Evolutionary conservation across 2,113 vertebrate species (phyloP), one percentile per base, ranked within the genome.

Genomic region (Trematocara marginatum): DNA sequence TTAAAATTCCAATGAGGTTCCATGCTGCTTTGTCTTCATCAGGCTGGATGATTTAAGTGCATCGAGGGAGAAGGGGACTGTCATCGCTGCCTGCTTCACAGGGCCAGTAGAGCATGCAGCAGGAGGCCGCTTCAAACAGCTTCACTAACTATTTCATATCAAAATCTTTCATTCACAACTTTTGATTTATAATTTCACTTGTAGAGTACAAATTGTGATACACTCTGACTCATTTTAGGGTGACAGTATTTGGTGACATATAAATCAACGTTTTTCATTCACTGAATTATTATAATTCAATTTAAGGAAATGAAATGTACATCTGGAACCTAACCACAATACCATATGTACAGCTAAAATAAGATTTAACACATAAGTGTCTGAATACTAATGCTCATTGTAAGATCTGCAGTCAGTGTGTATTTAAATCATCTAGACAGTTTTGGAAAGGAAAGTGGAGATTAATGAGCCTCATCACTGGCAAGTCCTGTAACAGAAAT

Each of bases 1-100:
- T 94, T 94, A 84, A 91, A 93, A 95, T 95, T 93, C 92, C 92
- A 89, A 87, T 83, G 87, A 92, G 90, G 87, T 90, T 84, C 38
- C 61, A 74, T 83, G 40, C 59, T 34, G 59, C 61, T 18, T 35
- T 7, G 84, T 92, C 90, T 94, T 91, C 83, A 93, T 93, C 92
- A 89, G 92, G 66, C 61, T 13, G 83, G 85, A 92, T 88, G 89
- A 91, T 93, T 95, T 87, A 92, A 88, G 93, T 80, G 87, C 85
- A 79, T 78, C 64, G 56, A 23, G 87, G 92, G 92, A 92, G 89
- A 89, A 10, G 82, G 74, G 86, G 82, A 6, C 78, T 20, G 61
- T 66, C 34, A 13, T 78, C 40, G 0, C 52, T 7, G 71, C 81
- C 66, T 78, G 69, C 71, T 84, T 89, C 78, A 78, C 47, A 42